Base-by-base conservation (phyloP, 2,113 vertebrate species). In the Dromaius novaehollandiae region DNA sequence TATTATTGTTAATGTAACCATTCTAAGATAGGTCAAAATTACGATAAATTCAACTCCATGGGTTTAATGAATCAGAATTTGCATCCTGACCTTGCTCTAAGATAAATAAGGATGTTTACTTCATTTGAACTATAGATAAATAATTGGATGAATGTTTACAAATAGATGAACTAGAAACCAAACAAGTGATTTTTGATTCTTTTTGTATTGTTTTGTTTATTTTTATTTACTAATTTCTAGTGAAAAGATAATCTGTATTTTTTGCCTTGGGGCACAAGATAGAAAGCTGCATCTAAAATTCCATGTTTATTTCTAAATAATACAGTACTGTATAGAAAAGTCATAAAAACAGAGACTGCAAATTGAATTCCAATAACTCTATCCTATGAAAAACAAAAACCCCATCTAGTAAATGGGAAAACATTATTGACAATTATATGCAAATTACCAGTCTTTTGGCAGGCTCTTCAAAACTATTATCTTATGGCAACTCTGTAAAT, bases 301-400 rank as follows among this genome's bases (percentile, higher is more conserved):
- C 64, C 38, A 46, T 61, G 53, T 97, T 97, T 90, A 93, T 96
- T 94, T 94, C 89, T 95, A 94, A 97, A 93, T 93, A 91, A 96
- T 91, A 90, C 58, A 94, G 77, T 87, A 87, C 63, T 92, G 82
- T 95, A 97, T 90, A 96, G 94, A 90, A 91, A 96, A 97, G 79
- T 86, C 92, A 96, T 96, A 95, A 96, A 97, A 95, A 84, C 75
- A 88, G 88, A 96, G 95, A 81, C 86, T 93, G 76, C 86, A 97
- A 95, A 96, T 95, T 97, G 97, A 97, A 97, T 97, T 97, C 87
- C 93, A 94, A 88, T 97, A 97, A 97, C 88, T 94, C 84, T 86
- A 93, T 88, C 86, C 93, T 64, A 46, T 96, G 95, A 92, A 96
- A 95, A 95, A 92, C 91, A 95, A 93, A 97, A 85, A 74, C 84